A percentile compares a stretch with the other conserved stretches of the same genome.
Evolutionary conservation across 2,888 invertebrate genomes (phyloP).

Genomic region (Stictocephala bisonia): DNA sequence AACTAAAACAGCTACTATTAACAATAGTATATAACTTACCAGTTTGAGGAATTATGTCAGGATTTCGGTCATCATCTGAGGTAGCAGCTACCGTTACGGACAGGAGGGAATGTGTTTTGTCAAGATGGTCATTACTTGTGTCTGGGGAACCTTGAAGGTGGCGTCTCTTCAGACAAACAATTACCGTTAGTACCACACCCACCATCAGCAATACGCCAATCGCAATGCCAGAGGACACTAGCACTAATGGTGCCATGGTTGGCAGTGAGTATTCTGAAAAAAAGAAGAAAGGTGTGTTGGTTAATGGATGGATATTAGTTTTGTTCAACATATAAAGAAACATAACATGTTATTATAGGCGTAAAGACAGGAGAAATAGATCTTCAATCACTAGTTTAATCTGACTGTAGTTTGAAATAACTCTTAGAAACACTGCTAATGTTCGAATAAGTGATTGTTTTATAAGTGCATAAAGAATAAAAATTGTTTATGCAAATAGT

Average conservation of each 20-base stretch:
- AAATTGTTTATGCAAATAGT: too few relatives aligned
- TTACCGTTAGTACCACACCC: slow-evolving; percentile 7
- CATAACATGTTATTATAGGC: too few relatives aligned
- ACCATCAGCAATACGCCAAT: slow-evolving; percentile 66
- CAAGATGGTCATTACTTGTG: slow-evolving; percentile 5
- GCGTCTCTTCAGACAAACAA: slow-evolving; percentile 52
- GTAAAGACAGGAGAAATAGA: too few relatives aligned
- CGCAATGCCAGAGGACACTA: slow-evolving; percentile 59
- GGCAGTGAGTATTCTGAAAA: slow-evolving; percentile 12
- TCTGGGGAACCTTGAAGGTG: slow-evolving; percentile 6
- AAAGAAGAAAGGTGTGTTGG: too few relatives aligned
- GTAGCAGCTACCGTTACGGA: slow-evolving; percentile 42
- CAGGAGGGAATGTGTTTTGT: slow-evolving; percentile 32
- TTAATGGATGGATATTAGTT: background rate
- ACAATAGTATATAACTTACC: slow-evolving; percentile 16
- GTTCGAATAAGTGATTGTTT: too few relatives aligned
- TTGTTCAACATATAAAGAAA: too few relatives aligned
- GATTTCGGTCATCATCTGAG: slow-evolving; percentile 49
- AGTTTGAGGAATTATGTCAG: slow-evolving; percentile 47
- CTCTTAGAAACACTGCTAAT: too few relatives aligned
- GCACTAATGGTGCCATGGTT: slow-evolving; percentile 60
- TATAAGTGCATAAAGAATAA: too few relatives aligned
- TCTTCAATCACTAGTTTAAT: too few relatives aligned
- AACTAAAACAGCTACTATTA: background rate
- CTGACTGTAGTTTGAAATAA: too few relatives aligned